Percentiles rank a stretch among this genome's conserved stretches.
phyloP scores from a whole-genome alignment of 2,797 vertebrate genomes.

The Calcarius lapponicus region DNA sequence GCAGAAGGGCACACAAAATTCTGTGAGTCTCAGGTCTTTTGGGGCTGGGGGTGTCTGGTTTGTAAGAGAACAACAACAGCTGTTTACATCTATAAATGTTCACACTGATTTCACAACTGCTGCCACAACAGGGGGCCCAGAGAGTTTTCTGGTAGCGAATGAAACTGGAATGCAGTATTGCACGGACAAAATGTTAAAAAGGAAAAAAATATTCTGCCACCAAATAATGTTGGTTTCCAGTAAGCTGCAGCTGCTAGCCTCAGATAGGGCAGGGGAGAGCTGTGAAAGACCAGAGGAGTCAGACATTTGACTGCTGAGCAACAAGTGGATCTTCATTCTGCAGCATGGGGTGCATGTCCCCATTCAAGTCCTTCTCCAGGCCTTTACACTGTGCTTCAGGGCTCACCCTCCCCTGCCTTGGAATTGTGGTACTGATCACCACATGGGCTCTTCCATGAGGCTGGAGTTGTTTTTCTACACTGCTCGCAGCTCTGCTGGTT shows the following conservation, averaged over 20 bases:
- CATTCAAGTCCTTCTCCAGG: not conserved
- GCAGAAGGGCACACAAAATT: not conserved
- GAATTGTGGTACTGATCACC: accelerated
- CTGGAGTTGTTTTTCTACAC: not conserved
- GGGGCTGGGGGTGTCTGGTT: not conserved
- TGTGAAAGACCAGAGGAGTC: not conserved
- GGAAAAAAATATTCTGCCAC: not conserved
- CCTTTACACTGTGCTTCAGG: not conserved
- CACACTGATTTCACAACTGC: not conserved
- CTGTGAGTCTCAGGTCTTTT: not conserved
- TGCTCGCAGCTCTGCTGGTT: not conserved
- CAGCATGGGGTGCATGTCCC: too few relatives aligned
- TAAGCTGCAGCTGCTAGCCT: not conserved
- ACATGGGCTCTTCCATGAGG: accelerated
- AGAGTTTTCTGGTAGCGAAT: not conserved
- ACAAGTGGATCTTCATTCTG: not conserved
- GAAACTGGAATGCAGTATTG: not conserved
- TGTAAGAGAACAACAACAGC: not conserved
- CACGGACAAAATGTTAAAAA: not conserved
- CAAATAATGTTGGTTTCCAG: not conserved
- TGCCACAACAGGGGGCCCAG: not conserved
- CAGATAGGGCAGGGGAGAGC: not conserved
- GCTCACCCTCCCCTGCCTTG: not conserved
- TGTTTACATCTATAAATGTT: not conserved
- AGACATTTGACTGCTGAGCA: not conserved